phyloP scores from a whole-genome alignment of 2,113 vertebrate species.

The Xenotilapia longispinis region DNA sequence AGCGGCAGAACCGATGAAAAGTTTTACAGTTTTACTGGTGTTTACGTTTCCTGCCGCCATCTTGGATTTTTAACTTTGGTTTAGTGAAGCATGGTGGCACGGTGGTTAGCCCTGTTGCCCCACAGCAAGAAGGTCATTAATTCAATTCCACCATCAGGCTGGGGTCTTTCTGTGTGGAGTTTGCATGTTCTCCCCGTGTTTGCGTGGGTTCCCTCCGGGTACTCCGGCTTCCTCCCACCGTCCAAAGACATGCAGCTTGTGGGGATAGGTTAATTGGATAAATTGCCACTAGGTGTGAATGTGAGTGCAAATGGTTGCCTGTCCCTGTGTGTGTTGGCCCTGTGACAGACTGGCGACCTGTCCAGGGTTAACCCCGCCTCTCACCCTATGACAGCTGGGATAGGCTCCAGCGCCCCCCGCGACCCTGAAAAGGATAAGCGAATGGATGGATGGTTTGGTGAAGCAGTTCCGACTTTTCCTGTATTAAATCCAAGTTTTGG shows the following conservation, averaged over 20 bases:
- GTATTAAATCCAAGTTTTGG: neutral
- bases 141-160: accelerated
- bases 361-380: too few species aligned
- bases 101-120: neutral
- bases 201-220: accelerated
- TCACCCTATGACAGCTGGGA: too few species aligned
- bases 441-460: neutral
- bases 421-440: neutral
- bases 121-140: neutral
- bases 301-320: too few species aligned
- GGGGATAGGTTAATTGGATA: neutral
- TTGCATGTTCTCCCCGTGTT: accelerated
- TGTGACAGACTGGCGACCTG: too few species aligned
- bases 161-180: neutral
- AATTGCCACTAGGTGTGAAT: neutral
- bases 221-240: accelerated
- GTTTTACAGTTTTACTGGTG: neutral
- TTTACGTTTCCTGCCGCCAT: neutral
- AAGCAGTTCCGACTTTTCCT: accelerated
- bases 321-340: too few species aligned
- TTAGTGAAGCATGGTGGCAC: neutral
- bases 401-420: too few species aligned
- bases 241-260: neutral
- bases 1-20: neutral
- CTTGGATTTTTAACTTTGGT: neutral